Conservation (phyloP, 2,888 invertebrate species). For the Bellardia pandia region DNA sequence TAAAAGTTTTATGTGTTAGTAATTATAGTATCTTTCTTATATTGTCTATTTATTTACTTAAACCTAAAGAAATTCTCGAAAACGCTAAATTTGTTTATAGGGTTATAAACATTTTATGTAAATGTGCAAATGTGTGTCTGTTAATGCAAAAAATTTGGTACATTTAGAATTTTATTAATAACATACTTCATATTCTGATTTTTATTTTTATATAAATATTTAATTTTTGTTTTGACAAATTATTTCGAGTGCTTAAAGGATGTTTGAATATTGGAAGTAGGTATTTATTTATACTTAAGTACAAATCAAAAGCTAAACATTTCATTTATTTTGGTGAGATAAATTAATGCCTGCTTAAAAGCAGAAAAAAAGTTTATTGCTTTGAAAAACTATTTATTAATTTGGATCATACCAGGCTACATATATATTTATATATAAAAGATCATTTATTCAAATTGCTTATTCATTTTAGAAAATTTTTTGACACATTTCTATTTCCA, state of each 20-base stretch:
- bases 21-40: too few relatives aligned
- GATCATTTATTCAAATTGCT: too few relatives aligned
- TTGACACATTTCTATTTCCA: too few relatives aligned
- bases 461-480: too few relatives aligned
- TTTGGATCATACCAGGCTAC: too few relatives aligned
- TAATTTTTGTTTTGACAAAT: constrained; percentile 21
- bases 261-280: neutral
- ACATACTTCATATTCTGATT: constrained; percentile 1
- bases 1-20: too few relatives aligned
- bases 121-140: neutral
- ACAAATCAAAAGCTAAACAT: neutral
- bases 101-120: neutral
- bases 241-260: neutral
- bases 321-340: neutral
- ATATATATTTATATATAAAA: too few relatives aligned
- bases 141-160: constrained; percentile 1
- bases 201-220: constrained; percentile 10
- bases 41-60: too few relatives aligned
- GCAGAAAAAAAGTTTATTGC: neutral
- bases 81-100: neutral
- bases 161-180: neutral
- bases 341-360: neutral
- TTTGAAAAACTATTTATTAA: neutral
- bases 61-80: too few relatives aligned
- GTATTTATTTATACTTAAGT: neutral